Base-by-base conservation (phyloP, 2,113 vertebrate genomes). In the Columbina picui region DNA sequence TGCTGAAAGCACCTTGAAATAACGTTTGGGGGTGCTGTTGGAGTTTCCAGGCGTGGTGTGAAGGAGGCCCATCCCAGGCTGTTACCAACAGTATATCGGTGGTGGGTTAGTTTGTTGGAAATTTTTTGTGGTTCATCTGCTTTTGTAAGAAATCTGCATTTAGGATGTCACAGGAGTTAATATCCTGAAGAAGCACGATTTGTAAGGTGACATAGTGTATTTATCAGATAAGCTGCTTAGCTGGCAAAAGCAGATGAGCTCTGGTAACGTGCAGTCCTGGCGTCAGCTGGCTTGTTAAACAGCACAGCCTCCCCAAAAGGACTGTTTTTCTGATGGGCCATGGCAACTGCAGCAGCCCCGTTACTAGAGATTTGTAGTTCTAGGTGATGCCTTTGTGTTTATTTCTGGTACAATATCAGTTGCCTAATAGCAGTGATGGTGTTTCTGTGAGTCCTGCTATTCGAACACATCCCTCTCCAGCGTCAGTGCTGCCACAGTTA, bases 221-320 rank as follows among this genome's bases (percentile, higher is more conserved):
- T 74, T 70, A 57, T 73, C 86, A 81, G 69, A 20, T 89, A 84
- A 95, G 84, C 87, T 92, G 3, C 93, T 94, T 92, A 86, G 55
- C 49, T 80, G 75, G 63, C 36, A 88, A 61, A 78, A 89, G 89
- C 68, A 77, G 79, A 80, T 89, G 79, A 90, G 39, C 86, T 88
- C 36, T 76, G 67, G 39, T 86, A 73, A 63, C 0, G 0, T 1
- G 6, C 39, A 76, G 83, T 49, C 49, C 83, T 92, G 83, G 76
- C 80, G 84, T 69, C 23, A 30, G 59, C 68, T 89, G 87, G 36
- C 38, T 94, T 61, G 50, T 57, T 86, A 61, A 86, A 53, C 12
- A 74, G 39, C 50, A 74, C 50, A 80, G 6, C 57, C 38, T 84
- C 30, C 49, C 50, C n/a, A 43, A 30, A 64, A 90, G 12, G 32